A percentile compares a stretch with the other conserved stretches of the same genome.
phyloP scores from a whole-genome alignment of 2,113 vertebrate genomes.

The Cephalopholis sonnerati region DNA sequence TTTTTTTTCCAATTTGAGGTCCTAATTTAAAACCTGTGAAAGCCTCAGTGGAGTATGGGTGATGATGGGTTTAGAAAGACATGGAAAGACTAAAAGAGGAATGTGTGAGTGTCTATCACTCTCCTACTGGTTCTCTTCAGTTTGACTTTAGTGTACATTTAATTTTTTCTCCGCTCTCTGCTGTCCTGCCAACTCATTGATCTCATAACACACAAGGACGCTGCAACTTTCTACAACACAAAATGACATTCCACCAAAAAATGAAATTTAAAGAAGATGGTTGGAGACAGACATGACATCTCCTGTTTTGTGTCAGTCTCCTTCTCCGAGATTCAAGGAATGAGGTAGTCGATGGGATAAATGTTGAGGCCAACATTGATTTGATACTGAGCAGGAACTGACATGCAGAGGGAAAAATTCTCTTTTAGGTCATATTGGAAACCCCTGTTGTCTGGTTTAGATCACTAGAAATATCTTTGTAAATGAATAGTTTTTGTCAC shows the following conservation, averaged over 20 bases:
- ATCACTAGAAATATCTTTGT: constrained; percentile 39
- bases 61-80: neutral
- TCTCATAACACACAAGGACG: constrained; percentile 28
- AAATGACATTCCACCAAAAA: constrained; percentile 35
- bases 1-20: constrained; percentile 35
- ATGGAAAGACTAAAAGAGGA: neutral
- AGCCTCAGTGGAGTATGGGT: neutral
- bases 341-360: constrained; percentile 43
- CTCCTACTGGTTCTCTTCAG: neutral
- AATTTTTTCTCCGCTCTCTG: constrained; percentile 14
- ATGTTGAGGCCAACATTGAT: constrained; percentile 34
- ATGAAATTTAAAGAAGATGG: constrained; percentile 27
- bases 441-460: constrained; percentile 55
- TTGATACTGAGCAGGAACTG: constrained; percentile 63
- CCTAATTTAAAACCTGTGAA: constrained; percentile 40
- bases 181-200: constrained; percentile 48
- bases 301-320: constrained; percentile 63
- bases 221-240: neutral
- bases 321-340: constrained; percentile 54
- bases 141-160: constrained; percentile 7
- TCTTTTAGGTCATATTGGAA: constrained; percentile 30
- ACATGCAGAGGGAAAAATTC: constrained; percentile 27
- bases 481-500: constrained; percentile 32
- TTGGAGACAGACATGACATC: constrained; percentile 48
- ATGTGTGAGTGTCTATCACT: neutral